Conservation (phyloP, 1,140 invertebrate species). For the Melipona quadrifasciata region DNA sequence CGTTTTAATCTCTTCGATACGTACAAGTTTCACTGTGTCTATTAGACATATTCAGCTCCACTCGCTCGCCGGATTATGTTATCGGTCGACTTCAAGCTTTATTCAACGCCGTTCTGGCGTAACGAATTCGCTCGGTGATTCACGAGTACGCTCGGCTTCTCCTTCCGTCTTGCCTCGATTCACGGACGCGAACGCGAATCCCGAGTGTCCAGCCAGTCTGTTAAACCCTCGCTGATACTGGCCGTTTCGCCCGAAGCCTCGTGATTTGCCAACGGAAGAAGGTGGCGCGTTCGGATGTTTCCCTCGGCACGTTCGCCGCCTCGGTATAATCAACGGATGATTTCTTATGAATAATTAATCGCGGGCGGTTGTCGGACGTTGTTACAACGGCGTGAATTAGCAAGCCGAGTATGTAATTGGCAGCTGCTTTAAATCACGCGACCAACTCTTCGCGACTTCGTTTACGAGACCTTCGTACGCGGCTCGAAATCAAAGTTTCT, state of each 20-base stretch:
- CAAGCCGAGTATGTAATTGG: constrained; percentile 21
- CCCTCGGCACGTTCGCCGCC: constrained; percentile 6
- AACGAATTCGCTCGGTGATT: constrained; percentile 54
- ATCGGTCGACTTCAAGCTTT: constrained; percentile 44
- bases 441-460: not conserved
- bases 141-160: constrained; percentile 47
- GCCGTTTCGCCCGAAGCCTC: constrained; percentile 47
- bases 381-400: constrained; percentile 31
- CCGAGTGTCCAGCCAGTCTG: constrained; percentile 65
- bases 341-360: constrained; percentile 42
- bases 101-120: constrained; percentile 52
- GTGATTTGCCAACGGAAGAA: constrained; percentile 56
- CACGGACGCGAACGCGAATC: constrained; percentile 58
- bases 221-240: constrained; percentile 57
- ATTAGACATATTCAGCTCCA: not conserved
- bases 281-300: constrained; percentile 23
- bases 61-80: not conserved
- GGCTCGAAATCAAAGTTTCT: not conserved
- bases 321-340: constrained; percentile 22
- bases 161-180: constrained; percentile 58
- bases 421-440: constrained; percentile 15
- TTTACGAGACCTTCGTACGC: constrained; percentile 13
- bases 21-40: not conserved
- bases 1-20: not conserved
- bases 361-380: not conserved